Conservation (phyloP, 2,113 vertebrate species). For the Plotosus lineatus region DNA sequence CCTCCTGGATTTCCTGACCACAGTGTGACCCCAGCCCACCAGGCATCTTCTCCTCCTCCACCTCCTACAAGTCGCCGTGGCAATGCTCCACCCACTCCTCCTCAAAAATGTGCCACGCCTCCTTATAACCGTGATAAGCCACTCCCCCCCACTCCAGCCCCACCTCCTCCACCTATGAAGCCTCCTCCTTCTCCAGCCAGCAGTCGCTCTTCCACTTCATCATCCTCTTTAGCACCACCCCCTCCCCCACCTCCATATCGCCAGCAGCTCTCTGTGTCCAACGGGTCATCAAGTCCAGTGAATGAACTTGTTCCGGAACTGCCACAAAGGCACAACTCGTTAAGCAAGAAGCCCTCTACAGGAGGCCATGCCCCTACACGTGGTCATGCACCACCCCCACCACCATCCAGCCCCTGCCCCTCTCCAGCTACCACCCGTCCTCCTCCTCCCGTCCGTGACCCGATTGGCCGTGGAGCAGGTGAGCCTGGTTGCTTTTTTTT, state of each 20-base stretch:
- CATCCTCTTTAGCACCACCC: slow-evolving; percentile 72
- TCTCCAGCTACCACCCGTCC: slow-evolving; percentile 56
- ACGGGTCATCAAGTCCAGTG: slow-evolving; percentile 76
- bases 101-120: slow-evolving; percentile 66
- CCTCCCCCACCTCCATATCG: slow-evolving; percentile 83
- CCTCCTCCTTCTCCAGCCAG: slow-evolving; percentile 86
- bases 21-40: slow-evolving; percentile 64
- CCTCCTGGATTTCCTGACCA: slow-evolving; percentile 77
- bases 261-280: slow-evolving; percentile 76
- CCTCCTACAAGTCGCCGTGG: slow-evolving; percentile 80
- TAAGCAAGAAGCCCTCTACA: slow-evolving; percentile 83
- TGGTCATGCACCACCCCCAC: slow-evolving; percentile 69
- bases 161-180: slow-evolving; percentile 74
- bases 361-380: slow-evolving; percentile 80
- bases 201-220: slow-evolving; percentile 58
- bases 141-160: slow-evolving; percentile 66
- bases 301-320: slow-evolving; percentile 82
- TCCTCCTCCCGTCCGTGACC: slow-evolving; percentile 61
- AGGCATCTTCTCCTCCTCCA: slow-evolving; percentile 73
- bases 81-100: slow-evolving; percentile 73
- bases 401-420: slow-evolving; percentile 60
- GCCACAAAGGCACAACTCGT: slow-evolving; percentile 90
- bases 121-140: slow-evolving; percentile 77
- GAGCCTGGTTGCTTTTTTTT: neutral
- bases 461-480: slow-evolving; percentile 70